Percentiles rank a stretch among this genome's conserved stretches.
phyloP scores from a whole-genome alignment of 2,797 vertebrate species.

The Muscicapa striata region DNA sequence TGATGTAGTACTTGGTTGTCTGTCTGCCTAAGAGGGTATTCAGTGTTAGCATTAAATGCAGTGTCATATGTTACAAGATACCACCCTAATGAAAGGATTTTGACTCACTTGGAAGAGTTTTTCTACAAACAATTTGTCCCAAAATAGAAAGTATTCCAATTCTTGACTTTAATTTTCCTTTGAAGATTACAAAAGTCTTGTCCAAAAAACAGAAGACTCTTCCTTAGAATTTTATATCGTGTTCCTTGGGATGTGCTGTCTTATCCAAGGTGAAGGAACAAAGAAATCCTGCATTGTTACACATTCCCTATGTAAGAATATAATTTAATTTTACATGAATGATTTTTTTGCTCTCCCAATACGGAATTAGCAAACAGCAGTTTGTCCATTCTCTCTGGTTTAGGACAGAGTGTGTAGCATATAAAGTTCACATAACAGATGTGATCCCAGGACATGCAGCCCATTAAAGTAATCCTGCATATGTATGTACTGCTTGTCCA shows the following conservation, averaged over 20 bases:
- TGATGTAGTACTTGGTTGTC: background rate
- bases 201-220: background rate
- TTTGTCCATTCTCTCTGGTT: background rate
- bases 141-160: background rate
- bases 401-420: background rate
- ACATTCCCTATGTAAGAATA: background rate
- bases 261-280: background rate
- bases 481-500: background rate
- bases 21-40: background rate
- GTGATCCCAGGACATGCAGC: background rate
- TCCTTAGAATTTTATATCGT: accelerated
- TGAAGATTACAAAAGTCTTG: background rate
- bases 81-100: background rate
- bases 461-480: background rate
- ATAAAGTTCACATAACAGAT: background rate
- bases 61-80: accelerated
- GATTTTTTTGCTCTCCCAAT: background rate
- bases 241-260: background rate
- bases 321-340: background rate
- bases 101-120: background rate
- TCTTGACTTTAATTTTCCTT: background rate
- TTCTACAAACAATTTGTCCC: background rate
- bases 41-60: background rate
- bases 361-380: background rate
- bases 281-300: background rate